These are phyloP conservation scores for Coregonus clupeaformis DNA, from an alignment of 2,113 vertebrate genomes.

Conservation along the genomic window DNA sequence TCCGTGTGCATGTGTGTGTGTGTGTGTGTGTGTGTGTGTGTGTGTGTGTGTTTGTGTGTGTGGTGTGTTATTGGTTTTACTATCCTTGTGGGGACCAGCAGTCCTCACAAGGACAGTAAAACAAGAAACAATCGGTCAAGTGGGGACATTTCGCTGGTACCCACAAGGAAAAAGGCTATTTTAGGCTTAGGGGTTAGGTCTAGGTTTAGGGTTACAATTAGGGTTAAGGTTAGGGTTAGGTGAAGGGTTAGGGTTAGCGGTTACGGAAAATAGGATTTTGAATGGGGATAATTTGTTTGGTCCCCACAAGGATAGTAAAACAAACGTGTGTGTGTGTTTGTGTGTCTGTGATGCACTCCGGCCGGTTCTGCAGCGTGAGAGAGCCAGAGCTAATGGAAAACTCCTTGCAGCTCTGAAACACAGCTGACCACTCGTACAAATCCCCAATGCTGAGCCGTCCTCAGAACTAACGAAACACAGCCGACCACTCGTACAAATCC, in stretches of 20 bases:
- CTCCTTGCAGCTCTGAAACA: slow-evolving; percentile 39
- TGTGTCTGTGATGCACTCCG: background rate
- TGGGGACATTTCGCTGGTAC: no score
- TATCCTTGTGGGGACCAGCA: no score
- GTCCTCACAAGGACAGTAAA: no score
- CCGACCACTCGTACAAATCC: slow-evolving; percentile 21
- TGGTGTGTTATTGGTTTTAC: background rate
- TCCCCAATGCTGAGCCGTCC: slow-evolving; percentile 27
- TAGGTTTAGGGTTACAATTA: no score
- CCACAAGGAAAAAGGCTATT: no score
- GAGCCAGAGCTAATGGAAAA: background rate
- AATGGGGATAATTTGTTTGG: no score
- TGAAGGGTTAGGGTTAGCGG: no score
- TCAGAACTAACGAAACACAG: slow-evolving; percentile 46
- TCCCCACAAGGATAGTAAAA: no score
- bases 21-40: background rate
- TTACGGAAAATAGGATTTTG: no score
- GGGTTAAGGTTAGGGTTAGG: no score
- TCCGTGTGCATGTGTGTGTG: background rate
- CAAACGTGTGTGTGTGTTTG: background rate
- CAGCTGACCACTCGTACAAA: slow-evolving; percentile 6
- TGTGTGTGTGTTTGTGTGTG: background rate
- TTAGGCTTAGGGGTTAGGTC: no score
- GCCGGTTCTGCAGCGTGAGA: background rate
- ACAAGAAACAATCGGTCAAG: no score